These are phyloP conservation scores for Mionectes olivaceus DNA, from an alignment of 2,797 vertebrate species.

Conservation along the genomic window DNA sequence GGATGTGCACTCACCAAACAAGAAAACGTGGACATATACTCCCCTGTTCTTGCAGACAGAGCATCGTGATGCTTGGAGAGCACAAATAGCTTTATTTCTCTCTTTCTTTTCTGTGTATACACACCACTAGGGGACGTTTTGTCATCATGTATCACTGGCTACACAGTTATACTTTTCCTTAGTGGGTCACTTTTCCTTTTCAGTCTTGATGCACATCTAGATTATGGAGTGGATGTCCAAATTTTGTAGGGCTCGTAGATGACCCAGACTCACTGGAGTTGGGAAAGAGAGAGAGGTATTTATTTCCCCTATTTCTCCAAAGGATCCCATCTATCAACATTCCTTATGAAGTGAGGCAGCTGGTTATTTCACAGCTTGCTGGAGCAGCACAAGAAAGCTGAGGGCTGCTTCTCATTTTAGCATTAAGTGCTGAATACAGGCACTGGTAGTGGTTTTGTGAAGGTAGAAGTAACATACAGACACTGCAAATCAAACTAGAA, in stretches of 20 bases:
- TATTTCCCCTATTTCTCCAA: background rate
- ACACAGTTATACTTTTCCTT: background rate
- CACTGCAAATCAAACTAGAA: background rate
- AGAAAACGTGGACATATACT: fast-evolving
- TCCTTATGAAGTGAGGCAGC: background rate
- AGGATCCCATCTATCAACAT: background rate
- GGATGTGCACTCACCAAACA: background rate
- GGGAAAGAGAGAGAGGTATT: background rate
- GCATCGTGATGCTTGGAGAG: background rate
- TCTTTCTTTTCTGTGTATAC: background rate
- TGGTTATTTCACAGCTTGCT: constrained; percentile 56
- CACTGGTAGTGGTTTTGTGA: background rate
- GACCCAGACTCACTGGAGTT: background rate
- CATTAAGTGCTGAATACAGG: background rate
- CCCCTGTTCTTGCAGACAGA: background rate
- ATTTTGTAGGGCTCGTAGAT: background rate
- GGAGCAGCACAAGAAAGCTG: background rate
- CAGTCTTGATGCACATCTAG: background rate
- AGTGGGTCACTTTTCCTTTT: background rate
- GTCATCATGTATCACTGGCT: background rate
- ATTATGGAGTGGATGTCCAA: background rate
- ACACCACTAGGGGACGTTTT: constrained; percentile 53
- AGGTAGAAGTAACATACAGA: background rate
- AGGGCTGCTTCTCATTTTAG: background rate
- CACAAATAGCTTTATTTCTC: fast-evolving